phyloP scores from a whole-genome alignment of 2,113 vertebrate genomes.

The Pedetes capensis region DNA sequence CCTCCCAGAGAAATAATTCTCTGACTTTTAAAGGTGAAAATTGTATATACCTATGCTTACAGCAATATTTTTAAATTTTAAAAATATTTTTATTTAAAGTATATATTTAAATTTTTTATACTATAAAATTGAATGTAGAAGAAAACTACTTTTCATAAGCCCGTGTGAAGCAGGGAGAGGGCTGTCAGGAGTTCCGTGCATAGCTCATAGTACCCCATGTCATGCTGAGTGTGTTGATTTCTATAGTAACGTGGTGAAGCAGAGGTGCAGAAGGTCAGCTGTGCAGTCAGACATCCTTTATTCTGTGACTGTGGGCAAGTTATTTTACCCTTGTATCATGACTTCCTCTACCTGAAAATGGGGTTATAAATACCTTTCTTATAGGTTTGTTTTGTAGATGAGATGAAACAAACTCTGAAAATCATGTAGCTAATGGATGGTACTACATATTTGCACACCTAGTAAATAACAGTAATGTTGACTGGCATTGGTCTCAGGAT shows the following conservation, averaged over 20 bases:
- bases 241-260: background rate
- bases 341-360: background rate
- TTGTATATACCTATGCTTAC: background rate
- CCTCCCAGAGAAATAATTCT: background rate
- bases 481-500: background rate
- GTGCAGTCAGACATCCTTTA: background rate
- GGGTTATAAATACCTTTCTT: background rate
- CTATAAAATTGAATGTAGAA: background rate
- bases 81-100: background rate
- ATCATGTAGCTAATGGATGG: background rate
- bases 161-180: background rate
- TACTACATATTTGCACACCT: background rate
- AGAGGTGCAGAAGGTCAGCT: background rate
- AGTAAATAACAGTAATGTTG: background rate
- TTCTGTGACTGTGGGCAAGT: background rate
- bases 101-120: background rate
- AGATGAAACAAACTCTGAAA: background rate
- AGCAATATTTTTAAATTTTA: background rate
- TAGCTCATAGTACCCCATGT: rapidly evolving
- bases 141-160: background rate
- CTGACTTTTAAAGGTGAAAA: background rate
- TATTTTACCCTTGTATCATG: background rate
- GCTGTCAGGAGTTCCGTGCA: background rate
- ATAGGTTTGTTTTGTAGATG: background rate
- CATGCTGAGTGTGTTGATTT: background rate